Conservation (phyloP, 2,888 invertebrate species). For the Andrena praecox region DNA sequence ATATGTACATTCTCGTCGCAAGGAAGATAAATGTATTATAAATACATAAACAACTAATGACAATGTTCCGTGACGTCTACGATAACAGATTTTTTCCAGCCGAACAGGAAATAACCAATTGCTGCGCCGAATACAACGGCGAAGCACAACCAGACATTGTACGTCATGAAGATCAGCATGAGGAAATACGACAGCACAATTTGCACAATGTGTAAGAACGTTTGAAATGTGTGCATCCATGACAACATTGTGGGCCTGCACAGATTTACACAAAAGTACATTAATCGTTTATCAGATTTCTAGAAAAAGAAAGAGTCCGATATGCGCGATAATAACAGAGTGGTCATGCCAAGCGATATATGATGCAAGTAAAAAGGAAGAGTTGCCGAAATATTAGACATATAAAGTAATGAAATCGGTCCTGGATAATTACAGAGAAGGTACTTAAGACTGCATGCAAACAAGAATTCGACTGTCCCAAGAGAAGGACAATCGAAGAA, state of each 20-base stretch:
- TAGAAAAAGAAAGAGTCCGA: neutral
- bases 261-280: slow-evolving; percentile 71
- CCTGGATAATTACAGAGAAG: neutral
- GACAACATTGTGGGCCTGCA: slow-evolving; percentile 94
- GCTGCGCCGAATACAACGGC: slow-evolving; percentile 96
- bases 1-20: slow-evolving; percentile 39
- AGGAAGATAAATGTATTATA: slow-evolving; percentile 33
- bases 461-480: neutral
- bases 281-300: slow-evolving; percentile 20
- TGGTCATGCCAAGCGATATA: slow-evolving; percentile 18
- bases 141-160: slow-evolving; percentile 96
- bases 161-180: slow-evolving; percentile 99
- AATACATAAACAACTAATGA: slow-evolving; percentile 87
- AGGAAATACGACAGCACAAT: slow-evolving; percentile 96
- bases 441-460: neutral
- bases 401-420: neutral
- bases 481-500: neutral
- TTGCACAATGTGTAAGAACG: slow-evolving; percentile 94
- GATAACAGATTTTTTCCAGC: slow-evolving; percentile 97
- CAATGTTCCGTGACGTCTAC: slow-evolving; percentile 98
- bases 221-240: slow-evolving; percentile 93
- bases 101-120: slow-evolving; percentile 97
- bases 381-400: slow-evolving; percentile 10
- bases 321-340: neutral
- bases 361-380: neutral